A percentile compares a stretch with the other conserved stretches of the same genome.
Evolutionary conservation across 2,113 vertebrate species (phyloP).

Genomic region (Hemiscyllium ocellatum): DNA sequence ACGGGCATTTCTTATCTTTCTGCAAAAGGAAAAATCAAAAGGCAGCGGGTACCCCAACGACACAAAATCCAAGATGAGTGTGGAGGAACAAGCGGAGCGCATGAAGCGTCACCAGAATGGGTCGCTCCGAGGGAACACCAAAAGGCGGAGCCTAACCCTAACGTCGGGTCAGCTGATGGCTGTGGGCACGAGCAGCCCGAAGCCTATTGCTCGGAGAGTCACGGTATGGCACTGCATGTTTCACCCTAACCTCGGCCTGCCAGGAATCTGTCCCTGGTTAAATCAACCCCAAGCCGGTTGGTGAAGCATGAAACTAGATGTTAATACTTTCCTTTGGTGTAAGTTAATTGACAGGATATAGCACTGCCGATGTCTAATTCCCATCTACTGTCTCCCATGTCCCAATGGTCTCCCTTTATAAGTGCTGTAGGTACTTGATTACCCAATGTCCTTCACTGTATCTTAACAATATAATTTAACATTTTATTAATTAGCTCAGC

Average conservation of each 20-base stretch:
- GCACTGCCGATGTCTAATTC: background rate
- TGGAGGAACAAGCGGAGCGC: constrained; percentile 87
- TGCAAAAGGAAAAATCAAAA: constrained; percentile 77
- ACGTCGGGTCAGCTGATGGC: constrained; percentile 57
- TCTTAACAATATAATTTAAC: background rate
- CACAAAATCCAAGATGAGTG: constrained; percentile 83
- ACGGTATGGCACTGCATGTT: background rate
- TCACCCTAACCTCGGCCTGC: background rate
- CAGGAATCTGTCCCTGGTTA: background rate
- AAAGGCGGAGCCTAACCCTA: constrained; percentile 82
- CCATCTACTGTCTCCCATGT: background rate
- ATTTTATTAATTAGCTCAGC: background rate
- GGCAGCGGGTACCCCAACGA: constrained; percentile 74
- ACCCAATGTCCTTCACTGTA: background rate
- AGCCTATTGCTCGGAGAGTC: constrained; percentile 49
- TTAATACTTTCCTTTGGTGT: background rate
- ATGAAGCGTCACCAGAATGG: constrained; percentile 83
- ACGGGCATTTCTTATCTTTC: fast-evolving
- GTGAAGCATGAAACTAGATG: background rate
- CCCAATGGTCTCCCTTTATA: background rate
- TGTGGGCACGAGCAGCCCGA: constrained; percentile 45
- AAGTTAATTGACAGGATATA: background rate
- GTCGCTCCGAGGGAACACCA: constrained; percentile 70
- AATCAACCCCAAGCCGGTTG: background rate
- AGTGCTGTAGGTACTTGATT: background rate